Conservation (phyloP, 2,113 vertebrate species). For the Scatophagus argus region DNA sequence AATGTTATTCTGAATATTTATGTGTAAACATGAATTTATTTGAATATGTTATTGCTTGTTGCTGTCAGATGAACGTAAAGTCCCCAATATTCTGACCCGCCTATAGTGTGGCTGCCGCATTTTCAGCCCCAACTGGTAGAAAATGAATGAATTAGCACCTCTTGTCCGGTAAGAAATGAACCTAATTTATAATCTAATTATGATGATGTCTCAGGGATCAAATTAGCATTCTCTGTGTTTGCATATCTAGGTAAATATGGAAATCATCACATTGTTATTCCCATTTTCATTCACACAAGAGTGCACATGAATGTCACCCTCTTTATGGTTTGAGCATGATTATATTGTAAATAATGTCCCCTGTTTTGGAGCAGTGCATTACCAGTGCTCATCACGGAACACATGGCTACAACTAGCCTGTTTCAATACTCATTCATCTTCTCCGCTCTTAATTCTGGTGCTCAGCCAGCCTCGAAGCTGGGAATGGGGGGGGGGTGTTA, state of each 20-base stretch:
- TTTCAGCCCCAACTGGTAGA: slow-evolving; percentile 20
- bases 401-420: slow-evolving; percentile 69
- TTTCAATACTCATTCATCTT: slow-evolving; percentile 79
- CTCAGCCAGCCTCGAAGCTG: slow-evolving; percentile 77
- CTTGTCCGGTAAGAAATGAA: slow-evolving; percentile 76
- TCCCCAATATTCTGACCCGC: slow-evolving; percentile 24
- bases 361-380: slow-evolving; percentile 35
- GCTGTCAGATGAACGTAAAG: slow-evolving; percentile 24
- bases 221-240: slow-evolving; percentile 74
- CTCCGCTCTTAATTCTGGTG: slow-evolving; percentile 74
- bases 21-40: slow-evolving; percentile 64
- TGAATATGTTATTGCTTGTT: slow-evolving; percentile 57
- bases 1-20: slow-evolving; percentile 58
- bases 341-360: slow-evolving; percentile 70
- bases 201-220: slow-evolving; percentile 69
- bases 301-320: slow-evolving; percentile 60
- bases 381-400: slow-evolving; percentile 49
- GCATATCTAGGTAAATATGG: slow-evolving; percentile 74
- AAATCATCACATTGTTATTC: slow-evolving; percentile 66
- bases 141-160: slow-evolving; percentile 76
- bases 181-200: slow-evolving; percentile 81
- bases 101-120: slow-evolving; percentile 33
- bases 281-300: slow-evolving; percentile 61
- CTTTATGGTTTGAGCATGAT: slow-evolving; percentile 53
- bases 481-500: slow-evolving; percentile 63